Evolutionary conservation across 1,140 invertebrate genomes (phyloP).

Genomic region (Paralvinella palmiformis): DNA sequence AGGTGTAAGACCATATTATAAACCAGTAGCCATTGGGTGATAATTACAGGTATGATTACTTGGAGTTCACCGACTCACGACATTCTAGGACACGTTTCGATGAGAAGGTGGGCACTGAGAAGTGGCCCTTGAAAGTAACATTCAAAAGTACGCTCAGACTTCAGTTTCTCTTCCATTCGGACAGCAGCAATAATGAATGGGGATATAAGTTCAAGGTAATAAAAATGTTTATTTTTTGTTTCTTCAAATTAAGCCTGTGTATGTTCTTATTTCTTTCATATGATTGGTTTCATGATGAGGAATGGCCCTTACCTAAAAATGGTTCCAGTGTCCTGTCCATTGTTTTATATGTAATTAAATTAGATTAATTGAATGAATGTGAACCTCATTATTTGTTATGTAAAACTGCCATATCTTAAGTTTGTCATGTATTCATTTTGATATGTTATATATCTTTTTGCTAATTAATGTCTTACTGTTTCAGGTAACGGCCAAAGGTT

Average conservation of each 20-base stretch:
- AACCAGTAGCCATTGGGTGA: slow-evolving; percentile 2
- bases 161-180: slow-evolving; percentile 46
- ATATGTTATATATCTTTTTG: too few relatives aligned
- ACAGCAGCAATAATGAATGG: slow-evolving; percentile 49
- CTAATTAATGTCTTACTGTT: too few relatives aligned
- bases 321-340: too few relatives aligned
- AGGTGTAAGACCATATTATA: too few relatives aligned
- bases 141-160: slow-evolving; percentile 40
- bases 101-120: slow-evolving; percentile 42
- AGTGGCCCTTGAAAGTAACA: slow-evolving; percentile 41
- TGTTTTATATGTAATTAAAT: too few relatives aligned
- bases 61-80: slow-evolving; percentile 45
- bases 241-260: neutral
- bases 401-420: too few relatives aligned
- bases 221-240: neutral
- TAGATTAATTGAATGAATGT: too few relatives aligned
- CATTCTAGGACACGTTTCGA: slow-evolving; percentile 41
- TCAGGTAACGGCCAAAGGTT: slow-evolving; percentile 46
- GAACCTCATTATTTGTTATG: too few relatives aligned
- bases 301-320: too few relatives aligned
- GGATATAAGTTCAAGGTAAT: slow-evolving; percentile 47
- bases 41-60: slow-evolving; percentile 43
- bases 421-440: too few relatives aligned
- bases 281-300: too few relatives aligned
- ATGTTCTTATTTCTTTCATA: too few relatives aligned